Percentiles rank a stretch among this genome's conserved stretches.
Evolutionary conservation across 2,888 invertebrate genomes (phyloP).

Genomic region (Empis stercorea): DNA sequence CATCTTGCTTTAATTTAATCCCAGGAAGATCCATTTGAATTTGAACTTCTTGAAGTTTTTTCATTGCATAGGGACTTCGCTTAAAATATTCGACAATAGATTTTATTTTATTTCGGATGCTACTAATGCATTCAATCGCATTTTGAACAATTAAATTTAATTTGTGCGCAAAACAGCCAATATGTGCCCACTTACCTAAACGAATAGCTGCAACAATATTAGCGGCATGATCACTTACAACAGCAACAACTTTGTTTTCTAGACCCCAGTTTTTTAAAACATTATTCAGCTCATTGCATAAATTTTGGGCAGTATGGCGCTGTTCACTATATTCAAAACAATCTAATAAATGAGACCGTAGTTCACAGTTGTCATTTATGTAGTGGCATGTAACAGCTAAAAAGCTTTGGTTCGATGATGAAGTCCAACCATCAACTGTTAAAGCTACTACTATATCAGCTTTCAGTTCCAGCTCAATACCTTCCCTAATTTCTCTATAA

Average conservation of each 20-base stretch:
- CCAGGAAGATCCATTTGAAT: conserved; percentile 13
- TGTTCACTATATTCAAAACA: conserved; percentile 1
- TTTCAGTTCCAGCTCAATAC: neutral
- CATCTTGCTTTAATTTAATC: conserved; percentile 19
- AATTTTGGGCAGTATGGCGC: neutral
- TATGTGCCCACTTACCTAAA: neutral
- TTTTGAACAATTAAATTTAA: conserved; percentile 1
- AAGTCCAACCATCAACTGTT: conserved; percentile 9
- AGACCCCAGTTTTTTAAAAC: neutral
- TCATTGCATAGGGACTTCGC: conserved; percentile 15
- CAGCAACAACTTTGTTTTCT: neutral
- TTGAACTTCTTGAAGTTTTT: conserved; percentile 17
- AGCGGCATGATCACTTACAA: neutral
- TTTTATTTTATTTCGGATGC: conserved; percentile 14
- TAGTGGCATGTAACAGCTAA: conserved; percentile 10
- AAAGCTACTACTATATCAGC: neutral
- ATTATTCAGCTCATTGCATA: neutral
- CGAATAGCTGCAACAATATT: conserved; percentile 1
- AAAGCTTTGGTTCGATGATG: conserved; percentile 3
- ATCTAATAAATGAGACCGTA: conserved; percentile 3
- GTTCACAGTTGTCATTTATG: neutral
- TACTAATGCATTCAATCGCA: neutral
- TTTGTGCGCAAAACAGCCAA: neutral
- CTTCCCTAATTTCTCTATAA: neutral
- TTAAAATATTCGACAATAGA: conserved; percentile 17